phyloP scores from a whole-genome alignment of 2,888 invertebrate genomes.

The Eilema depressum region DNA sequence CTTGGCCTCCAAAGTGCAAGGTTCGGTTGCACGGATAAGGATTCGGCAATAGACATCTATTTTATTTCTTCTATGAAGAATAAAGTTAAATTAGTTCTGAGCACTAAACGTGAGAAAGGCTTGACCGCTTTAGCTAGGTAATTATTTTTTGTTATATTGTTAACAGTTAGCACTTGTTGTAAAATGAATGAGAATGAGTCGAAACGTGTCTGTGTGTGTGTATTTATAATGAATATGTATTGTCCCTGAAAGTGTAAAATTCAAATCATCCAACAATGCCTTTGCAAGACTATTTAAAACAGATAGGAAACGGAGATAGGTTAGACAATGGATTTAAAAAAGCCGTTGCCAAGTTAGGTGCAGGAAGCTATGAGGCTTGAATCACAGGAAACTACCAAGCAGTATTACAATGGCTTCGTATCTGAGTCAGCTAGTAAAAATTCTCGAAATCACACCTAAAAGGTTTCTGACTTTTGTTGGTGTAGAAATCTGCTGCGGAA shows the following conservation, averaged over 20 bases:
- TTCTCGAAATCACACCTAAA: slow-evolving; percentile 40
- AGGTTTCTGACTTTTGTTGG: slow-evolving; percentile 28
- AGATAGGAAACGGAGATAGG: slow-evolving; percentile 43
- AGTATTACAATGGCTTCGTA: slow-evolving; percentile 37
- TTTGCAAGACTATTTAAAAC: slow-evolving; percentile 23
- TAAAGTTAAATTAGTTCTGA: background rate
- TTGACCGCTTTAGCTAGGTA: background rate
- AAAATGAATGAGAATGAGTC: background rate
- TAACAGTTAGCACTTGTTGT: background rate
- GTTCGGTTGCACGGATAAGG: no score
- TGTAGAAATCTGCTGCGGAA: slow-evolving; percentile 19
- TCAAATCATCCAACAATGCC: slow-evolving; percentile 13
- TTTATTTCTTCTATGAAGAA: no score
- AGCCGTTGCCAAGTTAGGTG: slow-evolving; percentile 41
- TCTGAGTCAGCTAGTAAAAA: slow-evolving; percentile 48
- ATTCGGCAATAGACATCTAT: no score
- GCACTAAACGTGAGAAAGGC: background rate
- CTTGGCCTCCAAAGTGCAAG: no score
- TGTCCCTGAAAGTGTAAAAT: background rate
- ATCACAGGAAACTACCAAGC: slow-evolving; percentile 58
- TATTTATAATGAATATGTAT: background rate
- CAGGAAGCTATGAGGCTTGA: slow-evolving; percentile 53
- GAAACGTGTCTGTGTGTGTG: background rate
- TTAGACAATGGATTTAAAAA: slow-evolving; percentile 38
- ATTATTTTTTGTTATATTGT: background rate